A percentile compares a stretch with the other conserved stretches of the same genome.
phyloP scores from a whole-genome alignment of 1,140 invertebrate species.

The Asobara japonica region DNA sequence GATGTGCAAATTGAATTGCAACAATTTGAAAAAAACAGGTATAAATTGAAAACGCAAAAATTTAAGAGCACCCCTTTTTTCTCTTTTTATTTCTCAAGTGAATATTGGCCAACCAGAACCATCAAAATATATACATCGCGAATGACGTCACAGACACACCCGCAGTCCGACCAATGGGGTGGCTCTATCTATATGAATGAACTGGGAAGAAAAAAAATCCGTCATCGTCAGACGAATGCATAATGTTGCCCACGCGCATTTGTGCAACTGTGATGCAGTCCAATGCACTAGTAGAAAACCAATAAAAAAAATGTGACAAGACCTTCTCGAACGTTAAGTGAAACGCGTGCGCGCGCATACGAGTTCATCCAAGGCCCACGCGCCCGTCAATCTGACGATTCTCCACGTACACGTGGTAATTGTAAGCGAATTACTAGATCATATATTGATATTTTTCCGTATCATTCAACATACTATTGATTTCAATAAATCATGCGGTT shows the following conservation, averaged over 20 bases:
- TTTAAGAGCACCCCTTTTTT: background rate
- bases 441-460: too few species aligned
- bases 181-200: background rate
- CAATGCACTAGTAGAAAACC: background rate
- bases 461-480: too few species aligned
- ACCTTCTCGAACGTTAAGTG: background rate
- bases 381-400: background rate
- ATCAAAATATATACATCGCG: background rate
- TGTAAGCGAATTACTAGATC: too few species aligned
- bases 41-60: too few species aligned
- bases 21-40: too few species aligned
- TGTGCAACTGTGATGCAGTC: background rate
- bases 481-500: too few species aligned
- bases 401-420: background rate
- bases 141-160: constrained; percentile 51
- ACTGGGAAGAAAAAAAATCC: background rate
- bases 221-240: background rate
- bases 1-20: too few species aligned
- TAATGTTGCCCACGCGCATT: background rate
- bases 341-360: background rate
- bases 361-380: background rate
- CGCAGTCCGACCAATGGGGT: constrained; percentile 36
- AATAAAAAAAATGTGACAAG: background rate
- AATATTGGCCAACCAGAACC: constrained; percentile 38
- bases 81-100: background rate